phyloP scores from a whole-genome alignment of 1,140 invertebrate species.

The Tetramorium alpestre region DNA sequence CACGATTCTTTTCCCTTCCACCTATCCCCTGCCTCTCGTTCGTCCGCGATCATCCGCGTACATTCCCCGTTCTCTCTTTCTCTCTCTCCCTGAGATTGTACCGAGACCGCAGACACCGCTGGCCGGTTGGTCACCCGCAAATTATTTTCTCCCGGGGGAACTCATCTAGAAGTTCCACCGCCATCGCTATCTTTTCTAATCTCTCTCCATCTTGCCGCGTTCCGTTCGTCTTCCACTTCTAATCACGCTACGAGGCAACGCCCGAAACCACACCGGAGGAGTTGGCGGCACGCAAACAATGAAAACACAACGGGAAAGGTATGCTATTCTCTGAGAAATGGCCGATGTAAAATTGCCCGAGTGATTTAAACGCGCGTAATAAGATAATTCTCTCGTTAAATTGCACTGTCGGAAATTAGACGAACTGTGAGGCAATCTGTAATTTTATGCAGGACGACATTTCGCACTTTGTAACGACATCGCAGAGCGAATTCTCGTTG shows the following conservation, averaged over 20 bases:
- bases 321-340: not conserved
- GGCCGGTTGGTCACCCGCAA: slow-evolving; percentile 78
- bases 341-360: not conserved
- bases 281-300: not conserved
- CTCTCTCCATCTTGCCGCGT: slow-evolving; percentile 43
- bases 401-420: not conserved
- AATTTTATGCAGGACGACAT: not conserved
- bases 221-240: slow-evolving; percentile 53
- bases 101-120: slow-evolving; percentile 77
- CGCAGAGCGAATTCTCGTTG: not conserved
- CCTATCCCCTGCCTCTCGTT: slow-evolving; percentile 26
- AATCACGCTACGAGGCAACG: slow-evolving; percentile 50
- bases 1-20: slow-evolving; percentile 64
- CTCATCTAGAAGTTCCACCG: slow-evolving; percentile 73
- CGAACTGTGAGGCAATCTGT: not conserved
- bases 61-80: slow-evolving; percentile 44
- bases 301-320: not conserved
- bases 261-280: slow-evolving; percentile 15
- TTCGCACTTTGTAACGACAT: not conserved
- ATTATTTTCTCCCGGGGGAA: slow-evolving; percentile 80
- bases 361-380: not conserved
- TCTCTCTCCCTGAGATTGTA: slow-evolving; percentile 19
- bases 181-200: slow-evolving; percentile 40
- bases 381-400: not conserved
- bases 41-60: slow-evolving; percentile 41